A percentile compares a stretch with the other conserved stretches of the same genome.
Evolutionary conservation across 2,888 invertebrate genomes (phyloP).

Genomic region (Perizoma affinitatum): DNA sequence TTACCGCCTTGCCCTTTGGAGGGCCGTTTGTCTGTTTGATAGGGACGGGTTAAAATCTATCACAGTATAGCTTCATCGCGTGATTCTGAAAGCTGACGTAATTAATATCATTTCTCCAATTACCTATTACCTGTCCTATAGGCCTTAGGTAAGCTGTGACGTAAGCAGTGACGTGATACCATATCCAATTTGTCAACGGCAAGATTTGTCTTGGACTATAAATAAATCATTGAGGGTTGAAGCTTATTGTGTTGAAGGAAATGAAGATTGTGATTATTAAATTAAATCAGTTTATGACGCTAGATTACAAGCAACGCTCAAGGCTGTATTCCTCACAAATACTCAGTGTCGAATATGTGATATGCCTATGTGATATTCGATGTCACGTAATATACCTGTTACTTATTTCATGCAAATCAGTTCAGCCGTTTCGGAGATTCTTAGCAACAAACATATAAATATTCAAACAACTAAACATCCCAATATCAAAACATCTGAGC

Average conservation of each 20-base stretch:
- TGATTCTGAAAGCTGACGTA: not conserved
- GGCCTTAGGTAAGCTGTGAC: conserved; percentile 1
- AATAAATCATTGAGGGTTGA: conserved; percentile 9
- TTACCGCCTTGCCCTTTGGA: no score
- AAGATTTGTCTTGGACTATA: conserved; percentile 21
- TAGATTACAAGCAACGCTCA: not conserved
- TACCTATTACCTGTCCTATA: not conserved
- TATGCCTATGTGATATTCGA: no score
- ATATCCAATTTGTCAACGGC: conserved; percentile 23
- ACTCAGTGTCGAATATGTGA: no score
- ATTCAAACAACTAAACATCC: no score
- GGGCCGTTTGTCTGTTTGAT: no score
- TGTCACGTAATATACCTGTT: no score
- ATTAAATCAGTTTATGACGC: conserved; percentile 4
- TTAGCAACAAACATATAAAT: no score
- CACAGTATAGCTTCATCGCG: no score
- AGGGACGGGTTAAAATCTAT: no score
- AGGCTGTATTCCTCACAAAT: not conserved
- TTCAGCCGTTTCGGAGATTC: no score
- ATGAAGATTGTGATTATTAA: conserved; percentile 6
- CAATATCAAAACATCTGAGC: no score
- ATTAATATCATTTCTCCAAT: not conserved
- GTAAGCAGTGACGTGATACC: conserved; percentile 11
- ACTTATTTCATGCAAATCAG: no score
- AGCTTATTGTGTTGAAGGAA: conserved; percentile 9